Evolutionary conservation across 2,113 vertebrate species (phyloP).

Genomic region (Sporophila hypoxantha): DNA sequence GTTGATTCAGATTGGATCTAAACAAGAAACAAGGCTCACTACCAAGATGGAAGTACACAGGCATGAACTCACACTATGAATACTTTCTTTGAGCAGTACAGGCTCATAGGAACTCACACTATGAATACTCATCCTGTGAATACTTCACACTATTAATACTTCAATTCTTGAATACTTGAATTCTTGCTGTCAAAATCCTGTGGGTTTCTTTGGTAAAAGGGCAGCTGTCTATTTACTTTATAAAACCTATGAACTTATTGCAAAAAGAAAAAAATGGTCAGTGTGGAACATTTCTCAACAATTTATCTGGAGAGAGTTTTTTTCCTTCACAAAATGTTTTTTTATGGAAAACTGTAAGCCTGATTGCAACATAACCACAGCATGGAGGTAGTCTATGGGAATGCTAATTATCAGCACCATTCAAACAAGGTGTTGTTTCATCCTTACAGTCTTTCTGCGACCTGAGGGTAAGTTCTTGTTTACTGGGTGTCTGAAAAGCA

Average conservation of each 20-base stretch:
- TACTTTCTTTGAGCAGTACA: not conserved
- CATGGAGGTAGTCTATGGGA: rapidly evolving
- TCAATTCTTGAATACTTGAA: not conserved
- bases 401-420: not conserved
- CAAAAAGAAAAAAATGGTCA: not conserved
- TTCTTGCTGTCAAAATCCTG: not conserved
- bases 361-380: not conserved
- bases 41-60: not conserved
- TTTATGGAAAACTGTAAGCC: not conserved
- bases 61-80: not conserved
- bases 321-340: not conserved
- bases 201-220: not conserved
- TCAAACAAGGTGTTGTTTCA: not conserved
- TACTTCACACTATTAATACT: not conserved
- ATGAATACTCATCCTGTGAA: not conserved
- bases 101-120: not conserved
- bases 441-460: not conserved
- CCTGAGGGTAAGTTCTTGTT: not conserved
- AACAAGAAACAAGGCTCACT: not conserved
- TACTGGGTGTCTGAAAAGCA: not conserved
- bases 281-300: not conserved
- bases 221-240: not conserved
- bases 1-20: not conserved
- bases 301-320: not conserved
- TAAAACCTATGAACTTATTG: not conserved